These are phyloP conservation scores for Cetonia aurata DNA, from an alignment of 2,888 invertebrate species.

Conservation along the genomic window DNA sequence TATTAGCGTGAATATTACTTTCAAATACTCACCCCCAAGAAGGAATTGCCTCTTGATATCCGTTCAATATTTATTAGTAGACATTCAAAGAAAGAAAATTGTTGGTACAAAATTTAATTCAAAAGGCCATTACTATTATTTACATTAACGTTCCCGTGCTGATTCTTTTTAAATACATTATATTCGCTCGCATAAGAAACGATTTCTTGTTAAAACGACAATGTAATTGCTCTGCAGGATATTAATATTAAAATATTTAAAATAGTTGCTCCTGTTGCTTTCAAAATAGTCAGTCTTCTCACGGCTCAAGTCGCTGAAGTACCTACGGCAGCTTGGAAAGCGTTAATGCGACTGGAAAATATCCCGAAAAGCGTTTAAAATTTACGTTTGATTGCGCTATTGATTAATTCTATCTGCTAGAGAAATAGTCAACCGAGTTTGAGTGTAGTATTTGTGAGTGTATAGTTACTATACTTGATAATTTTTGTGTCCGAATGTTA, in stretches of 20 bases:
- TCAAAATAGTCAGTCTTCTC: conserved; percentile 48
- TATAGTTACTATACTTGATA: too few relatives aligned
- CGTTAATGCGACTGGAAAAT: background rate
- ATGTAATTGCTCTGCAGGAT: conserved; percentile 45
- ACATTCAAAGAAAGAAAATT: background rate
- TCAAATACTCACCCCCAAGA: background rate
- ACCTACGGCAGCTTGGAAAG: conserved; percentile 21
- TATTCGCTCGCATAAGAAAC: conserved; percentile 38
- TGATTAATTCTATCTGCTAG: background rate
- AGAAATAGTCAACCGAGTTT: background rate
- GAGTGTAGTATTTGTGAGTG: too few relatives aligned
- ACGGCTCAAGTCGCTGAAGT: conserved; percentile 42
- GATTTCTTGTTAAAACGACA: conserved; percentile 47
- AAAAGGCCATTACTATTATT: conserved; percentile 36
- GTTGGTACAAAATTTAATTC: conserved; percentile 27
- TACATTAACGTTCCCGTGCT: conserved; percentile 41
- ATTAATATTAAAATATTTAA: conserved; percentile 49
- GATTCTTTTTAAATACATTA: conserved; percentile 47
- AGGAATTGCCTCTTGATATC: background rate
- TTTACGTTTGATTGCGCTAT: background rate
- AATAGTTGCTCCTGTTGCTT: conserved; percentile 48
- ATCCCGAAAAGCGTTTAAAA: conserved; percentile 1
- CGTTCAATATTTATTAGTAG: conserved; percentile 22
- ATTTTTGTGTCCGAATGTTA: too few relatives aligned
- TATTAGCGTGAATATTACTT: too few relatives aligned